Evolutionary conservation across 2,113 vertebrate species (phyloP).

Genomic region (Malurus cyaneus): DNA sequence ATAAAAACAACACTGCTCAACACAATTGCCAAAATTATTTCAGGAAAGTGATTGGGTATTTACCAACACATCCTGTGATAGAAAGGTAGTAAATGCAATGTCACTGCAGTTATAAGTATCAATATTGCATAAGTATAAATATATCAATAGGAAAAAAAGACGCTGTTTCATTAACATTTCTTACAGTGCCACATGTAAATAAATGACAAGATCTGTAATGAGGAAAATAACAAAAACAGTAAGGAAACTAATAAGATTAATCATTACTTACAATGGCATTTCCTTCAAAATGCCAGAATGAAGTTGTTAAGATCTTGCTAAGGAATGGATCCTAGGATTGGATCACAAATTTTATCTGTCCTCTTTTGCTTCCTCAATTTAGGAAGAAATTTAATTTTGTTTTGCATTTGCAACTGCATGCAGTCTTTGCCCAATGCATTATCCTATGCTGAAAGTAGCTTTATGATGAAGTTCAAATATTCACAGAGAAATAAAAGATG

Average conservation of each 20-base stretch:
- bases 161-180: background rate
- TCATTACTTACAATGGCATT: background rate
- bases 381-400: constrained; percentile 1
- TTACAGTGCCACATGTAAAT: background rate
- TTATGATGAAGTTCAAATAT: background rate
- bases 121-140: background rate
- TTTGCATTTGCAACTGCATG: background rate
- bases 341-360: background rate
- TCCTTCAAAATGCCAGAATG: background rate
- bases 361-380: background rate
- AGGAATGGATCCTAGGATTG: background rate
- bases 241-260: background rate
- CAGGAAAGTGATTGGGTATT: background rate
- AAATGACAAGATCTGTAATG: background rate
- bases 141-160: background rate
- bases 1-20: background rate
- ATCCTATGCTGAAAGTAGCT: background rate
- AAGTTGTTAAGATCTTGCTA: background rate
- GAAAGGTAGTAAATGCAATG: background rate
- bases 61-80: background rate
- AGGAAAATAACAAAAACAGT: background rate
- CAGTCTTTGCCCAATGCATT: background rate
- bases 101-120: background rate
- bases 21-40: background rate
- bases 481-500: background rate